Conservation (phyloP, 2,797 vertebrate genomes). For the Enteromius viviparus region DNA sequence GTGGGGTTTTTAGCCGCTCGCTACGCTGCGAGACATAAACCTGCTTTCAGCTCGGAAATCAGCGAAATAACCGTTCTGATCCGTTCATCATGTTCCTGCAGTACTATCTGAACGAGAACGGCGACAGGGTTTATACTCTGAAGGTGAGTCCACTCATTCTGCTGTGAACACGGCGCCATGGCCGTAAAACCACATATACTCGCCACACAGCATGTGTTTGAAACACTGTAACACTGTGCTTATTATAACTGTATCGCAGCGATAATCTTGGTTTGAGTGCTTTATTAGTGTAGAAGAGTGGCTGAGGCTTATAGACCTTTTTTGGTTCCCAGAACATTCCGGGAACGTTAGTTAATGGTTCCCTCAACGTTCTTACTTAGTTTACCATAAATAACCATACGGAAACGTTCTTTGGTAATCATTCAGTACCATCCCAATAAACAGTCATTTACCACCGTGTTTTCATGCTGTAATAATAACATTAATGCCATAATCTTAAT, state of each 20-base stretch:
- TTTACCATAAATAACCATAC: neutral
- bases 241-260: too few species aligned
- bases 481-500: neutral
- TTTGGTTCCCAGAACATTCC: neutral
- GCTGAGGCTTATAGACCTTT: neutral
- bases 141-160: conserved; percentile 75
- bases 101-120: conserved; percentile 81
- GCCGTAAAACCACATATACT: neutral
- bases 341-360: neutral
- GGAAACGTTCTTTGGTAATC: too few species aligned
- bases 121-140: conserved; percentile 87
- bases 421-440: too few species aligned
- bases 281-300: neutral
- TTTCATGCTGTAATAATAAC: too few species aligned
- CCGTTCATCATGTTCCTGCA: conserved; percentile 84
- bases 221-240: neutral
- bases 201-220: neutral
- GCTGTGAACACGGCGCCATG: too few species aligned
- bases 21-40: neutral
- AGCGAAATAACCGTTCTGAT: neutral
- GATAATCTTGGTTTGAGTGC: neutral
- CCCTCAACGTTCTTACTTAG: neutral
- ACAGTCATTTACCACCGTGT: too few species aligned
- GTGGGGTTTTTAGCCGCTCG: neutral
- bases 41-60: neutral